Evolutionary conservation across 1,140 invertebrate species (phyloP).

Genomic region (Leptinotarsa lineolata): DNA sequence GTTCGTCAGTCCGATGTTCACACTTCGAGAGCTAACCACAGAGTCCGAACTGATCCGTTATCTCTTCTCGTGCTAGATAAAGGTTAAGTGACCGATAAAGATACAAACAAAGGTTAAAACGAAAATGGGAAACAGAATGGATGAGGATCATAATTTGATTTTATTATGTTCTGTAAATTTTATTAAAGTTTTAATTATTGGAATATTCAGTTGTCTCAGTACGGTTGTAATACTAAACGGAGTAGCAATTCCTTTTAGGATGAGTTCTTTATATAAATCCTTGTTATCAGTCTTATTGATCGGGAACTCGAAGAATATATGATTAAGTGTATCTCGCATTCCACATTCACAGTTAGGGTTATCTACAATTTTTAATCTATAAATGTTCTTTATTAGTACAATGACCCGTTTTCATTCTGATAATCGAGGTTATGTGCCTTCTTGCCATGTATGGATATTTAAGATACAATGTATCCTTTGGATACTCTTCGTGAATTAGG

Average conservation of each 20-base stretch:
- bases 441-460: slow-evolving; percentile 11
- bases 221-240: too few relatives aligned
- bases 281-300: slow-evolving; percentile 15
- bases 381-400: slow-evolving; percentile 26
- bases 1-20: too few relatives aligned
- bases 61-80: too few relatives aligned
- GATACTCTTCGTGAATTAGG: slow-evolving; percentile 17
- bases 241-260: background rate
- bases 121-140: too few relatives aligned
- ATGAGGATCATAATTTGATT: too few relatives aligned
- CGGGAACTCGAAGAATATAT: slow-evolving; percentile 32
- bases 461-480: background rate
- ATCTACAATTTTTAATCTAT: slow-evolving; percentile 19
- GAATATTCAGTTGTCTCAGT: too few relatives aligned
- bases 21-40: too few relatives aligned
- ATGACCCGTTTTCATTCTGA: slow-evolving; percentile 30
- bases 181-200: too few relatives aligned
- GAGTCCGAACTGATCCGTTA: too few relatives aligned
- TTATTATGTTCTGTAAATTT: too few relatives aligned
- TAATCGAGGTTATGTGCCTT: slow-evolving; percentile 28
- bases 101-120: too few relatives aligned
- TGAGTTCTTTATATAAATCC: slow-evolving; percentile 1
- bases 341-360: slow-evolving; percentile 25
- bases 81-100: too few relatives aligned
- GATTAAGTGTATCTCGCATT: slow-evolving; percentile 13